Base-by-base conservation (phyloP, 2,797 vertebrate species). In the Clarias platycephalus region DNA sequence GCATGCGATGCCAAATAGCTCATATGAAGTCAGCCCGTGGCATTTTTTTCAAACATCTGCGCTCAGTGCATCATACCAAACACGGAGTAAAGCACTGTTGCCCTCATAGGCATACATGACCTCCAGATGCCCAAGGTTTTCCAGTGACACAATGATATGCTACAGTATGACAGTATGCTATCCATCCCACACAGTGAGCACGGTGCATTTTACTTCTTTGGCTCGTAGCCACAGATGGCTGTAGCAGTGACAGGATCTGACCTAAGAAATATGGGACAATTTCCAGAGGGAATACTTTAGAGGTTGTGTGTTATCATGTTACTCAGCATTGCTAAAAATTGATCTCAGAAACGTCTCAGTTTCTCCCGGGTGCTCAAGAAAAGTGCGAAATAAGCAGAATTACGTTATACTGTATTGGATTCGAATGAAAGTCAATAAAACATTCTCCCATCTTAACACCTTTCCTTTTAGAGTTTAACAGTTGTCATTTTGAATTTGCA, bases 291-390 rank as follows among this genome's bases (percentile, higher is more conserved):
- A 49, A 49, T 64, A 0, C 44, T 80, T 80, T 80, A 77, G 31
- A 37, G 57, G 75, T 60, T 37, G n/a, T 49, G n/a, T 80, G 24
- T 79, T 44, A 44, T 26, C 58, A 18, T 79, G 77, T 80, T 78
- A 40, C 44, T 76, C 74, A 2, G 26, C 18, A 34, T 76, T 40
- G 20, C 57, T 78, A 37, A 37, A 49, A 60, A 40, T 5, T 80
- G 22, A 63, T 26, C 58, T 44, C 58, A 1, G 26, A 37, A 77
- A 5, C 28, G 15, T 26, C 2, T 31, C 68, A 71, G 44, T 77
- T 77, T 44, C 37, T 18, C 26, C 24, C 7, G 4, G 13, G 28
- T 79, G 34, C 60, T 79, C 37, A 44, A 3, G 34, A 79, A 63
- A 16, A 16, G 22, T 78, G 75, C 75, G 16, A 24, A 79, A 79